Base-by-base conservation (phyloP, 1,140 invertebrate species). In the Acyrthosiphon pisum region DNA sequence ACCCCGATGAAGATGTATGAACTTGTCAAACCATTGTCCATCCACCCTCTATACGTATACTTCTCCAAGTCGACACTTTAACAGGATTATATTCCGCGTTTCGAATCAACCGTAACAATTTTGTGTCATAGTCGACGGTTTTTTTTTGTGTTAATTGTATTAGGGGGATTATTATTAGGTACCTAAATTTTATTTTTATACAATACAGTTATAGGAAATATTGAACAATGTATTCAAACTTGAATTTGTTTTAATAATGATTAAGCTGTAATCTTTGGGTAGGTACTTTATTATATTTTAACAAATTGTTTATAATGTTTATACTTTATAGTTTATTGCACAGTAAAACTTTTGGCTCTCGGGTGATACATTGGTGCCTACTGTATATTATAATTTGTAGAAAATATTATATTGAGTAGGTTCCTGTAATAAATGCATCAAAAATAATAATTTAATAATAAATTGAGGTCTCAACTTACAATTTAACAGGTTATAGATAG, bases 21-120 rank as follows among this genome's bases (percentile, higher is more conserved):
- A 93, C 91, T 81, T 93, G 91, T 93, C 91, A 93, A 93, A 93
- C 91, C 91, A 44, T 86, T 86, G 81, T 93, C 81, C 91, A 53
- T 56, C 7, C 48, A 37, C 68, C 48, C 26, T 35, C 9, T n/a
- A 26, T 14, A 22, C 48, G 46, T n/a, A 76, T 68, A 84, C 91
- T 26, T 86, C 23, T 86, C 35, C 23, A 30, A 26, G 37, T 30
- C 37, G 53, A 90, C 89, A 68, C 89, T 53, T 86, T 86, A 84
- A 84, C 76, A 18, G 91, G 81, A 93, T 93, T 93, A 93, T 86
- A 53, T 89, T 50, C n/a, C 22, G 6, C 20, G 87, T 89, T 89
- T 53, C 20, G n/a, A 22, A 89, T 89, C 20, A 20, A 8, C n/a
- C n/a, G 23, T 89, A n/a, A 89, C 35, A 53, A 53, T n/a, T 26